A percentile compares a stretch with the other conserved stretches of the same genome.
phyloP scores from a whole-genome alignment of 2,888 invertebrate genomes.

The Zonitis immaculata region DNA sequence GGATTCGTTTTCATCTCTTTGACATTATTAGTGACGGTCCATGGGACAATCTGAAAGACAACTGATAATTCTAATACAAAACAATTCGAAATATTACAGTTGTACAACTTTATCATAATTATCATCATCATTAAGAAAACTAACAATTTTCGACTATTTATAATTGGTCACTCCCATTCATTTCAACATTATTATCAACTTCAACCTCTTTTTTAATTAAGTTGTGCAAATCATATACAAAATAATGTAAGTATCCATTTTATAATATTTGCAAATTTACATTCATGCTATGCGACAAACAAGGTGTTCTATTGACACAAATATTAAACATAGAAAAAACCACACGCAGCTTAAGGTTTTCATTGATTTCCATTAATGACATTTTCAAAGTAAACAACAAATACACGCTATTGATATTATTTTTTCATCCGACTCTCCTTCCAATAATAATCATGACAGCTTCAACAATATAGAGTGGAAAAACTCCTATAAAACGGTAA shows the following conservation, averaged over 20 bases:
- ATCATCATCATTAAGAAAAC: too few relatives aligned
- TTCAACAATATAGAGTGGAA: too few relatives aligned
- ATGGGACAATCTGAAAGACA: conserved; percentile 18
- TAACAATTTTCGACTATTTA: background rate
- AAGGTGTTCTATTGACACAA: background rate
- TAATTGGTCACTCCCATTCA: conserved; percentile 1
- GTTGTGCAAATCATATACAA: background rate
- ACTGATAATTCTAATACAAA: background rate
- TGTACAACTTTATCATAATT: too few relatives aligned
- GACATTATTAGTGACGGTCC: conserved; percentile 19
- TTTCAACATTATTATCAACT: background rate
- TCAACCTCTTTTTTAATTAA: background rate
- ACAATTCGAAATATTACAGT: too few relatives aligned
- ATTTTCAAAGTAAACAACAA: background rate
- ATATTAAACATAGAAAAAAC: background rate
- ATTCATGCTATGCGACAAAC: background rate
- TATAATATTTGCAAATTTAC: background rate
- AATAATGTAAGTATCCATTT: background rate
- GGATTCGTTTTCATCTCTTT: conserved; percentile 31
- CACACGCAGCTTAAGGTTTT: background rate
- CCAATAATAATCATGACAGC: too few relatives aligned
- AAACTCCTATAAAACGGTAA: too few relatives aligned
- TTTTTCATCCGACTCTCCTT: background rate
- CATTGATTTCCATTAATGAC: background rate
- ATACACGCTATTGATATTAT: background rate